phyloP scores from a whole-genome alignment of 1,140 invertebrate species.

The Neodiprion virginianus region DNA sequence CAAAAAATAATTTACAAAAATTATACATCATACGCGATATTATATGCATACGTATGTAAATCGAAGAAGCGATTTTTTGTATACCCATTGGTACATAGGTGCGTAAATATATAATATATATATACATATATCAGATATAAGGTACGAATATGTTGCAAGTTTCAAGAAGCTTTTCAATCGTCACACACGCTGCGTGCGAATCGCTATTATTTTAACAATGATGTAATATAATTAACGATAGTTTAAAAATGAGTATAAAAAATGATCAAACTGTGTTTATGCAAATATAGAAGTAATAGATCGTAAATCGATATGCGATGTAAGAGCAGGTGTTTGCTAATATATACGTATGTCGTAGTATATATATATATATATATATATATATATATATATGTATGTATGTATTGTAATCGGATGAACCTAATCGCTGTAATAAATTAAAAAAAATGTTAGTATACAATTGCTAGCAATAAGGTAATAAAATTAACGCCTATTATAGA shows the following conservation, averaged over 20 bases:
- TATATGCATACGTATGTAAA: neutral
- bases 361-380: constrained; percentile 12
- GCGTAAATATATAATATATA: constrained; percentile 27
- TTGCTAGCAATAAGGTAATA: no score
- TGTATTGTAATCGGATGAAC: neutral
- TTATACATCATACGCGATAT: constrained; percentile 46
- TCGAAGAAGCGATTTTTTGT: no score
- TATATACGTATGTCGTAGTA: constrained; percentile 20
- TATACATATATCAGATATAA: neutral
- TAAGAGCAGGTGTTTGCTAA: constrained; percentile 30
- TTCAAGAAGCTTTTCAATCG: constrained; percentile 38
- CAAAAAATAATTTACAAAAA: constrained; percentile 53
- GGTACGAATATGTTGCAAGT: constrained; percentile 33
- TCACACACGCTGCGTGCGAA: constrained; percentile 9
- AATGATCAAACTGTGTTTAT: no score
- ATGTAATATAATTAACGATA: no score
- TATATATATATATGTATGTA: constrained; percentile 17
- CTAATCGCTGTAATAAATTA: no score
- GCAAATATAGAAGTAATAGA: no score
- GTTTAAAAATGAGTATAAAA: no score
- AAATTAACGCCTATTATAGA: no score
- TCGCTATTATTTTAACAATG: neutral
- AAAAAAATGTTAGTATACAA: no score
- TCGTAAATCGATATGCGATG: constrained; percentile 27
- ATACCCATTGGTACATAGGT: constrained; percentile 20